Evolutionary conservation across 2,797 vertebrate genomes (phyloP).

Genomic region (Notamacropus eugenii): DNA sequence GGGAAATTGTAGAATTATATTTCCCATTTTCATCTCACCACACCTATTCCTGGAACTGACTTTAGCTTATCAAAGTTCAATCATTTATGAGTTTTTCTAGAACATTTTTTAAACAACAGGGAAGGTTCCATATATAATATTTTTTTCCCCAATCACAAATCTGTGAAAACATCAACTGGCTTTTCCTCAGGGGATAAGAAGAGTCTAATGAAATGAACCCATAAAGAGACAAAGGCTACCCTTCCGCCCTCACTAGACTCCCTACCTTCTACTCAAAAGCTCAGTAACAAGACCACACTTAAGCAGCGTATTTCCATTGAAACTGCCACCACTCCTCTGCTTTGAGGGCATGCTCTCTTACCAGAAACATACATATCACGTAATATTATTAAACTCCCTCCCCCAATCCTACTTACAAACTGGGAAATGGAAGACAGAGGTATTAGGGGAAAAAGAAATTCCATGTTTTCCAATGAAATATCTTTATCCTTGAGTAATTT

Average conservation of each 20-base stretch:
- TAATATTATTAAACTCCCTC: neutral
- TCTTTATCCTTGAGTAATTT: conserved; percentile 71
- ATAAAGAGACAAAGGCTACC: neutral
- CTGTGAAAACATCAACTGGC: conserved; percentile 19
- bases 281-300: neutral
- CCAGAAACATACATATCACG: neutral
- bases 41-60: neutral
- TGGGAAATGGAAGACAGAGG: conserved; percentile 45
- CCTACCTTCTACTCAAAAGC: neutral
- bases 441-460: conserved; percentile 42
- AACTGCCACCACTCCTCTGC: neutral
- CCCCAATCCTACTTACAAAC: conserved; percentile 47
- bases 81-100: neutral
- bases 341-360: neutral
- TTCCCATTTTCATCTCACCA: neutral
- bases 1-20: neutral
- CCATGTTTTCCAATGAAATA: conserved; percentile 54
- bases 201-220: neutral
- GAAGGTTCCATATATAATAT: neutral
- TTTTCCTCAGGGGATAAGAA: neutral
- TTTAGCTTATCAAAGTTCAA: conserved; percentile 7
- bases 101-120: neutral
- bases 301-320: neutral
- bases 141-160: neutral
- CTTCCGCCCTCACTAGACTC: neutral